phyloP scores from a whole-genome alignment of 1,140 invertebrate species.

The Macrobrachium nipponense region DNA sequence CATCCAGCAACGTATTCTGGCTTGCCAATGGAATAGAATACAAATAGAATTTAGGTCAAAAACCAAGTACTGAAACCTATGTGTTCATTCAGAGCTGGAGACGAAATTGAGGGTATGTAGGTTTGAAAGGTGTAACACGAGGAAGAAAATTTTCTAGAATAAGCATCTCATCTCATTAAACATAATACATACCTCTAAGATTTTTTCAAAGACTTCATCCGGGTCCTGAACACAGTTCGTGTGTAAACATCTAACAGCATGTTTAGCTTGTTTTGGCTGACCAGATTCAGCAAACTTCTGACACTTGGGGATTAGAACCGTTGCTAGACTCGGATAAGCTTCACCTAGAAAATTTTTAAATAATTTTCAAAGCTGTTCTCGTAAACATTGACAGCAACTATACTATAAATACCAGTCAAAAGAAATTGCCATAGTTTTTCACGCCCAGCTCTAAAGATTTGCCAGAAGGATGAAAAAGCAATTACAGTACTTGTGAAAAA shows the following conservation, averaged over 20 bases:
- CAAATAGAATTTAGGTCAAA: too few relatives aligned
- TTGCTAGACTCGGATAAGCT: conserved; percentile 78
- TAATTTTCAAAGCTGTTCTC: neutral
- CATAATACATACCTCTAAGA: conserved; percentile 78
- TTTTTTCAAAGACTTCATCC: conserved; percentile 85
- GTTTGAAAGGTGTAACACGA: too few relatives aligned
- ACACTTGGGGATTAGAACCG: conserved; percentile 84
- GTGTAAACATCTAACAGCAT: conserved; percentile 91
- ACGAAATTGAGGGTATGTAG: too few relatives aligned
- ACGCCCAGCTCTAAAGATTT: too few relatives aligned
- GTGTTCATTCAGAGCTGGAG: too few relatives aligned
- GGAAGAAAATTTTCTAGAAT: neutral
- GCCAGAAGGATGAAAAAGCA: too few relatives aligned
- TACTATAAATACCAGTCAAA: neutral
- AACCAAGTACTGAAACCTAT: too few relatives aligned
- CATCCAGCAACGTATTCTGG: too few relatives aligned
- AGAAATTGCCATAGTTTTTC: neutral
- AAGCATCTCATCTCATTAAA: neutral
- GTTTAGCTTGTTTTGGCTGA: conserved; percentile 95
- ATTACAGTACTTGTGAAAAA: too few relatives aligned
- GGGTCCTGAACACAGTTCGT: conserved; percentile 81
- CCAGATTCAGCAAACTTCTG: conserved; percentile 88
- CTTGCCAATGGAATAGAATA: too few relatives aligned
- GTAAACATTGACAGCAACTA: neutral
- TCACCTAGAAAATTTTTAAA: conserved; percentile 69